Percentiles rank a stretch among this genome's conserved stretches.
Conservation (phyloP, 2,113 vertebrate species). For the Otocyon megalotis region DNA sequence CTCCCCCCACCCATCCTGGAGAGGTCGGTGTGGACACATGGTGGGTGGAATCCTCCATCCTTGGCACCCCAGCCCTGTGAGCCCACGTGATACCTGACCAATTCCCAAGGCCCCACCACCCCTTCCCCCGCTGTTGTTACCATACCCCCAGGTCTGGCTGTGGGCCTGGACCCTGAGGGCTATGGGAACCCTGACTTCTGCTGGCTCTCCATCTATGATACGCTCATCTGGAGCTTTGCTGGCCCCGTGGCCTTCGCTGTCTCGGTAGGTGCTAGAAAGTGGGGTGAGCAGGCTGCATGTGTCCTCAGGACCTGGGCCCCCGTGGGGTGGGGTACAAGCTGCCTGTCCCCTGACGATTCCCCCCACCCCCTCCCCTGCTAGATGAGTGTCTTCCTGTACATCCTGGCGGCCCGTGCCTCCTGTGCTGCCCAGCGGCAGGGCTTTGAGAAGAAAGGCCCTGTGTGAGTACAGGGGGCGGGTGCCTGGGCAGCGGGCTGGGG, state of each 20-base stretch:
- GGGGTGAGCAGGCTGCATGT: not conserved
- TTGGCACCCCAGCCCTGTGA: not conserved
- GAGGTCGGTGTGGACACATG: not conserved
- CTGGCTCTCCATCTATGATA: slow-evolving; percentile 96
- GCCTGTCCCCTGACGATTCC: not conserved
- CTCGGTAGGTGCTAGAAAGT: slow-evolving; percentile 87
- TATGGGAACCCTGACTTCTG: slow-evolving; percentile 98
- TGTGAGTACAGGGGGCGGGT: slow-evolving; percentile 88
- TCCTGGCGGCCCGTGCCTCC: slow-evolving; percentile 91
- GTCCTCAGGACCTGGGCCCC: not conserved
- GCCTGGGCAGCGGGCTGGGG: not conserved
- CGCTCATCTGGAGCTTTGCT: slow-evolving; percentile 95
- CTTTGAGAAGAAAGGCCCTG: slow-evolving; percentile 93
- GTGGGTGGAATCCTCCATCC: not conserved
- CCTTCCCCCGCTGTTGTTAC: not conserved
- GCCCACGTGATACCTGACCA: not conserved
- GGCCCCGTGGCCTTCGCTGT: slow-evolving; percentile 92
- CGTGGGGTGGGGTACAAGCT: not conserved
- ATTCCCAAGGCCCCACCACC: not conserved
- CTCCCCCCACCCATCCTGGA: not conserved
- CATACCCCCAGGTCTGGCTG: slow-evolving; percentile 90
- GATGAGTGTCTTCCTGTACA: slow-evolving; percentile 94
- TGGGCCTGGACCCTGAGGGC: slow-evolving; percentile 96
- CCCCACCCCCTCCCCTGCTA: slow-evolving; percentile 72
- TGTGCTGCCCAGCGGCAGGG: slow-evolving; percentile 89